Evolutionary conservation across 1,140 invertebrate genomes (phyloP), one percentile per base, ranked within the genome.

Genomic region (Pseudomyrmex flavicornis): DNA sequence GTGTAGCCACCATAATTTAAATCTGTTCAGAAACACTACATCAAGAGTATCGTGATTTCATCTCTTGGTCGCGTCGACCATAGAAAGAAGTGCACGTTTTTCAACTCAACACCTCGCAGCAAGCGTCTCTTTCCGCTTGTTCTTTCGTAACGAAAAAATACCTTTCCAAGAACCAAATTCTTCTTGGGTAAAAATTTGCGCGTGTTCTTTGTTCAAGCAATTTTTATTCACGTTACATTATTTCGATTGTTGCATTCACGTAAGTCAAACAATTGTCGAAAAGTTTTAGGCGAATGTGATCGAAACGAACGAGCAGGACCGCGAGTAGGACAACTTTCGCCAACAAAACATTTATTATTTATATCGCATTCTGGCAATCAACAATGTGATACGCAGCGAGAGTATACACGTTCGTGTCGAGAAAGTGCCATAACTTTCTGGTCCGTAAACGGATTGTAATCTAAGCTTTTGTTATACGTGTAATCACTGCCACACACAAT

Each of bases 271-370:
- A 12, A 69, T 15, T 12, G 26, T 73, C 58, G 35, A 59, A 58
- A 70, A 46, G 9, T 69, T 17, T n/a, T 69, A 22, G 44, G 44
- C 44, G 10, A 56, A 68, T 70, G 59, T 79, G 26, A 7, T 35
- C 35, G 58, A 59, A 69, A 70, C 58, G 17, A 50, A 76, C 17
- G 52, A 59, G 48, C 7, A 7, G 5, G 17, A 17, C 17, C 5
- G 35, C 46, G 59, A 0, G 3, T 75, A 66, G 52, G 20, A 69
- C 54, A 17, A 17, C 52, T 58, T 26, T 9, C 44, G 8, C 66
- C 70, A 79, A 79, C 70, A 13, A 69, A 69, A 54, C 35, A 79
- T 79, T 79, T 79, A 58, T 79, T 79, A 79, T 70, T 79, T 59
- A 76, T 76, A 79, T 79, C 76, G 65, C 54, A 63, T 56, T 35